Base-by-base conservation (phyloP, 2,113 vertebrate genomes). In the Bubo blakistoni region DNA sequence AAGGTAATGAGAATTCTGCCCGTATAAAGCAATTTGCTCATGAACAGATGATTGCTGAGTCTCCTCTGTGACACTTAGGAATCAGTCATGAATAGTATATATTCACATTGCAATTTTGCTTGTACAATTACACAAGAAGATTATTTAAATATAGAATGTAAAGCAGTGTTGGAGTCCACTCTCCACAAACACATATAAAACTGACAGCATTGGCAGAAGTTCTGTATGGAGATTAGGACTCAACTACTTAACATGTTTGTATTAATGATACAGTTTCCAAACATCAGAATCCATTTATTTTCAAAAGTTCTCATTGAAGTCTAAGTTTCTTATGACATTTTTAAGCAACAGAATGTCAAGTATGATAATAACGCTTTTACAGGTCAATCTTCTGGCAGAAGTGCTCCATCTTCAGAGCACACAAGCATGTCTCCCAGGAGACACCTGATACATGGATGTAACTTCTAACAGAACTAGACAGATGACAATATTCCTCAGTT, bases 1-100 rank as follows among this genome's bases (percentile, higher is more conserved):
- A 91, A 96, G 20, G 76, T 90, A 44, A 62, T 90, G 80, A 96
- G 44, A 96, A 97, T 83, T 91, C 67, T 92, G 52, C 61, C 90
- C 86, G 77, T 34, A 63, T 10, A 55, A 84, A 91, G 73, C 46
- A 66, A 63, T 78, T 17, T 84, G 7, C 7, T 76, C 11, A 1
- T 46, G 42, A 86, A 58, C 30, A 92, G 38, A 49, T 36, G 36
- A 72, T 12, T 84, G 59, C 61, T 62, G 49, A 80, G 76, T 62
- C 32, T 83, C 42, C 51, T 71, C n/a, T 44, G 18, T 32, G 87
- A 90, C 76, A 81, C 7, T 47, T 46, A 86, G 59, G 29, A 38
- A 66, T 76, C 82, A 86, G 74, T 61, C 78, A 66, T 44, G 32
- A 90, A 62, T 47, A 94, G 19, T 51, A 92, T 25, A 80, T 47